A percentile compares a stretch with the other conserved stretches of the same genome.
Evolutionary conservation across 2,797 vertebrate genomes (phyloP).

Genomic region (Urophycis tenuis): DNA sequence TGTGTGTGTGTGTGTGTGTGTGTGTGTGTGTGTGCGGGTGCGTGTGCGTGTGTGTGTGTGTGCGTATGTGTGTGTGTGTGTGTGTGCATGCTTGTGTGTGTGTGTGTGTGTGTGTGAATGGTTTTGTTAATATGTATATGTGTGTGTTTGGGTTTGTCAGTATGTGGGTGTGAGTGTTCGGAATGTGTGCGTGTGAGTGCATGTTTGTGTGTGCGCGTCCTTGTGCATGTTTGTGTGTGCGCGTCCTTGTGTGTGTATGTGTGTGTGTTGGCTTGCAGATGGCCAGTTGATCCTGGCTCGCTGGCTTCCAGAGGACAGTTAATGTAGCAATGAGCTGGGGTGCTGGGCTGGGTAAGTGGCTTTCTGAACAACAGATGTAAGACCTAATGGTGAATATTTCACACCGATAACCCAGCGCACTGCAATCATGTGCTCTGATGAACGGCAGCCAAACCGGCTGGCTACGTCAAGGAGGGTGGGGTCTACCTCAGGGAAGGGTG

Average conservation of each 20-base stretch:
- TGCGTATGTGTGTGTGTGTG: not conserved
- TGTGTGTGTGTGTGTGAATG: not conserved
- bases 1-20: too few relatives aligned
- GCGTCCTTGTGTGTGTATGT: too few relatives aligned
- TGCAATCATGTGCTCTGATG: conserved; percentile 48
- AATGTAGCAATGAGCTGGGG: conserved; percentile 18
- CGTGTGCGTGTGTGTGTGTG: too few relatives aligned
- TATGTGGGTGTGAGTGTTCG: not conserved
- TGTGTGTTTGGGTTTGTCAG: not conserved
- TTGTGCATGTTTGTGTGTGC: too few relatives aligned
- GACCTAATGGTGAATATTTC: conserved; percentile 60
- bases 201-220: too few relatives aligned
- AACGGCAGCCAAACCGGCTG: conserved; percentile 34
- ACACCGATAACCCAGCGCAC: conserved; percentile 42
- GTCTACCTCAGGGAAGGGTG: too few relatives aligned
- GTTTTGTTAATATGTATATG: not conserved
- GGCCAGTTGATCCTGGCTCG: conserved; percentile 48
- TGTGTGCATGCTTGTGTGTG: not conserved
- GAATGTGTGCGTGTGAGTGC: too few relatives aligned
- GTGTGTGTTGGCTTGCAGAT: conserved; percentile 7
- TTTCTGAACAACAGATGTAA: conserved; percentile 74
- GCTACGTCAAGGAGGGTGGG: conserved; percentile 8
- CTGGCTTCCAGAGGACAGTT: conserved; percentile 48
- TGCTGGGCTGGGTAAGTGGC: conserved; percentile 22
- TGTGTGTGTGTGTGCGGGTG: too few relatives aligned